These are phyloP conservation scores for Nothocercus julius DNA, from an alignment of 2,113 vertebrate species.

Conservation along the genomic window DNA sequence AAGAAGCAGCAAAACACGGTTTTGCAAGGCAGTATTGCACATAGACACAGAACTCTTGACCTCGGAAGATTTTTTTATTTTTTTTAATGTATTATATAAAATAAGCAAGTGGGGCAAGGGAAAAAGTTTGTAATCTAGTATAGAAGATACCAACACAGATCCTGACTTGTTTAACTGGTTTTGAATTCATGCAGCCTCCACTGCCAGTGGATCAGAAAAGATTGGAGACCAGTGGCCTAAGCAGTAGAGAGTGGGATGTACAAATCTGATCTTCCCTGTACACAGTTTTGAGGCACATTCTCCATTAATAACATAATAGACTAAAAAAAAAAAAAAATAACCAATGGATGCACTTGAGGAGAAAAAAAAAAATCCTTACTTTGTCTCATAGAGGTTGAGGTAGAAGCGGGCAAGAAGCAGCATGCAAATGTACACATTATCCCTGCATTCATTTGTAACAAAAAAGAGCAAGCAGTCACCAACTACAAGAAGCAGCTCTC, in stretches of 20 bases:
- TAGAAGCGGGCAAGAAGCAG: not conserved
- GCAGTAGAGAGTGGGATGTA: not conserved
- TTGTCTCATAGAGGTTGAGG: not conserved
- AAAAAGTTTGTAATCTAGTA: not conserved
- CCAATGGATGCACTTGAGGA: not conserved
- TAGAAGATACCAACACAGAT: not conserved
- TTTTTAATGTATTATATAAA: conserved; percentile 1
- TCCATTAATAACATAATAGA: not conserved
- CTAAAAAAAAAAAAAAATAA: not conserved
- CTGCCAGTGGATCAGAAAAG: not conserved
- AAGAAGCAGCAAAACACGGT: conserved; percentile 1
- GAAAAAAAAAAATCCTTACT: not conserved
- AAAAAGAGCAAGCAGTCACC: not conserved
- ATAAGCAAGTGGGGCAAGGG: not conserved
- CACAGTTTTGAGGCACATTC: not conserved
- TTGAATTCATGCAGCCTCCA: not conserved
- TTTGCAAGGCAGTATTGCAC: not conserved
- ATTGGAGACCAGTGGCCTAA: not conserved
- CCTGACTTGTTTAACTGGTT: not conserved
- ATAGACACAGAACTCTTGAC: not conserved
- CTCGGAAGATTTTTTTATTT: too few relatives aligned
- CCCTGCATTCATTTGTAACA: not conserved
- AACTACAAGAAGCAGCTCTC: not conserved
- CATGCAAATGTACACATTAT: not conserved
- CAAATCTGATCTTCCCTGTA: not conserved